Evolutionary conservation across 1,140 invertebrate species (phyloP), one percentile per base, ranked within the genome.

Genomic region (Trichogramma pretiosum): DNA sequence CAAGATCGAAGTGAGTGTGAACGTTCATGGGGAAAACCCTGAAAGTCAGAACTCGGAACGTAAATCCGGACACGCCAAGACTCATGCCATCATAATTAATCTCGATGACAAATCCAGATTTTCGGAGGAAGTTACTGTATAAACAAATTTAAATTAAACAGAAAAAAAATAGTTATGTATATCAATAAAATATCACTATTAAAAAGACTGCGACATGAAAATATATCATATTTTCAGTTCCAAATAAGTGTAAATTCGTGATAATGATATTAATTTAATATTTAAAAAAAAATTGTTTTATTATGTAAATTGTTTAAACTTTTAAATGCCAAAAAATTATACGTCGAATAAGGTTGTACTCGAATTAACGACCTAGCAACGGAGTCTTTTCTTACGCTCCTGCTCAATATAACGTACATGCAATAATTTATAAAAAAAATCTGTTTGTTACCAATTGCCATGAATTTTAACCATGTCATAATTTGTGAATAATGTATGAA

Each of bases 41-140:
- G 39, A 51, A 4, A 44, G 47, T 2, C 50, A 47, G 18, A 34
- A 14, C 32, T 3, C 46, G 46, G 30, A 55, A 61, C 21, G 52
- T 50, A 79, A 79, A 59, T 80, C 80, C 3, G 80, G 79, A 0
- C 81, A 83, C 55, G 77, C 81, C 8, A 75, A 77, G 48, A 83
- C 82, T 40, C 81, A 82, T 57, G 79, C 82, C 3, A 83, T 85
- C 56, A 79, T 85, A 56, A 84, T 87, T 44, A 85, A 86, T 67
- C 68, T 86, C 54, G 83, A 86, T 54, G 84, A 87, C 66, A 85
- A 85, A 58, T 84, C 79, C 61, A 74, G 83, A 46, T 86, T 85
- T 61, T 85, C 83, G 5, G 84, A 87, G 64, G 84, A 87, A 67
- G 84, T 86, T 36, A 86, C 83, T 24, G 84, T 87, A 49, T 87